Evolutionary conservation across 1,140 invertebrate species (phyloP), one percentile per base, ranked within the genome.

Genomic region (Globodera ellingtonae): DNA sequence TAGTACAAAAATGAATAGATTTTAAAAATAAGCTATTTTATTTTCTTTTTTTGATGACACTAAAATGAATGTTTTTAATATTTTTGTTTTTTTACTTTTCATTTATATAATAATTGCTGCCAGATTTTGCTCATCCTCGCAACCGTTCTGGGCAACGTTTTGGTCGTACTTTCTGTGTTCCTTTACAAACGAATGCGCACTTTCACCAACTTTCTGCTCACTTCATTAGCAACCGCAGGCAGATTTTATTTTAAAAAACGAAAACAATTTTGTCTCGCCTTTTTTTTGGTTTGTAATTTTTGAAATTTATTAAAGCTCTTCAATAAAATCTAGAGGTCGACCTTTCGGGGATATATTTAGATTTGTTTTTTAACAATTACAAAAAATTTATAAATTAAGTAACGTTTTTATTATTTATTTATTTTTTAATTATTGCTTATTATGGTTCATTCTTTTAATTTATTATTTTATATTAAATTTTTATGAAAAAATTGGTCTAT

Each of bases 141-240:
- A 35, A 89, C 87, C n/a, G 84, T 89, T 21, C 83, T 88, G 56
- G 87, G 87, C 76, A 89, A 89, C 67, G 79, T 89, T 66, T 83
- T 89, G 10, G 87, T 89, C 21, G 89, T 89, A 7, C 81, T 89
- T 65, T 89, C 88, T 18, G 87, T 89, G 15, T 84, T 86, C 75
- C 80, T 89, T 18, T 89, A 89, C 82, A 89, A 89, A 79, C 81
- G 87, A 74, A 89, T 89, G 87, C 62, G 87, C 70, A 89, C 87
- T n/a, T 89, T 89, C 78, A 89, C 88, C 21, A 89, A 89, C 81
- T 89, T 89, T 78, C 75, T 89, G 9, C 79, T 89, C 18, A 89
- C 88, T 47, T 89, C 87, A 13, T 71, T 89, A 15, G 87, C 87
- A 35, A 89, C 87, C n/a, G 88, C 87, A n/a, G 86, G 86, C 88